Conservation (phyloP, 2,113 vertebrate species). For the Platichthys stellatus region DNA sequence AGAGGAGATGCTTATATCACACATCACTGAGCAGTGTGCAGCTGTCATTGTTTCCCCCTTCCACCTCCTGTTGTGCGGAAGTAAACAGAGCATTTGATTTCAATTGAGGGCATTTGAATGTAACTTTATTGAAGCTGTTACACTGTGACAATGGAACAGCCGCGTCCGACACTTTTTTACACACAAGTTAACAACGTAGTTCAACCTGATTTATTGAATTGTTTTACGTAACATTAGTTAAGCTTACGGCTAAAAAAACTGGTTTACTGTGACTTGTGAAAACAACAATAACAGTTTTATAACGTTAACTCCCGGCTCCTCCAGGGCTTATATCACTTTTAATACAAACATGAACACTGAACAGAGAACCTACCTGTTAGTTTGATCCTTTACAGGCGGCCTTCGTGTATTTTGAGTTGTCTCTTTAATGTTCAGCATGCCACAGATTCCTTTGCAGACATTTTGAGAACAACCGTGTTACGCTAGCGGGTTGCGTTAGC, state of each 20-base stretch:
- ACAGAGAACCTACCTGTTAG: neutral
- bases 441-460: neutral
- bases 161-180: neutral
- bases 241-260: conserved; percentile 35
- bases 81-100: neutral
- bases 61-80: neutral
- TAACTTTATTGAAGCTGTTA: neutral
- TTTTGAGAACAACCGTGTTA: neutral
- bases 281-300: neutral
- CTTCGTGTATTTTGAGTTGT: conserved; percentile 4
- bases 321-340: neutral
- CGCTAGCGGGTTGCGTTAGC: neutral
- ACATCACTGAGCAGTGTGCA: neutral
- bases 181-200: neutral
- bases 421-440: conserved; percentile 24
- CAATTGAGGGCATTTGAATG: neutral
- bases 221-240: neutral
- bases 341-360: rapidly evolving
- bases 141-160: neutral
- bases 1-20: neutral
- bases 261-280: neutral
- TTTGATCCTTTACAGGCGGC: neutral
- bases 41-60: neutral
- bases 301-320: neutral
- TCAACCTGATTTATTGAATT: neutral